phyloP scores from a whole-genome alignment of 30 jellyfish, hydroid and myxozoan genomes.

The Catostylus mosaicus region DNA sequence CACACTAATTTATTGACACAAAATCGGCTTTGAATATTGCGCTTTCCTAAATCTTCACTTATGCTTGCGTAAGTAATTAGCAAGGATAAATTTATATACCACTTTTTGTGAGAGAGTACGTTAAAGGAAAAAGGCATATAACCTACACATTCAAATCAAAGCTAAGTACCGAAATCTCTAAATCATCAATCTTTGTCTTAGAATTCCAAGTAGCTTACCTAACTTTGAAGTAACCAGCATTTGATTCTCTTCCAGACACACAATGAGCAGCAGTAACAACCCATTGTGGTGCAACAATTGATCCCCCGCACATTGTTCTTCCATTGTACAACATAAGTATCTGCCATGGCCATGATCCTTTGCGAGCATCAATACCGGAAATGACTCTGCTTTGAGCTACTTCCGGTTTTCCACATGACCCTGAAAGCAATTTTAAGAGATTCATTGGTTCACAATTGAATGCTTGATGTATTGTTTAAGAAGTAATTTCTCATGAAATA shows the following conservation, averaged over 20 bases:
- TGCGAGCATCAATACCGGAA: conserved; percentile 47
- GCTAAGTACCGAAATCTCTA: too few relatives aligned
- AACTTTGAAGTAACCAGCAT: conserved; percentile 56
- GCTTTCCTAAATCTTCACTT: neutral
- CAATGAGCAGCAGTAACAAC: conserved; percentile 82
- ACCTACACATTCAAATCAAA: too few relatives aligned
- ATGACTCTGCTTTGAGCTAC: conserved; percentile 65
- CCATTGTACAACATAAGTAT: conserved; percentile 68
- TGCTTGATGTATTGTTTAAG: neutral
- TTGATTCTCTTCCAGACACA: conserved; percentile 52
- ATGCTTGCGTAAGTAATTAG: neutral
- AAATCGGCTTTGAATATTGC: neutral
- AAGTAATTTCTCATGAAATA: neutral
- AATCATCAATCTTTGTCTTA: too few relatives aligned
- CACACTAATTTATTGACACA: too few relatives aligned
- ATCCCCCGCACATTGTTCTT: conserved; percentile 71
- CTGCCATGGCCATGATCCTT: conserved; percentile 85
- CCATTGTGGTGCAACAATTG: conserved; percentile 64
- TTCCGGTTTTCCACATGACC: conserved; percentile 70
- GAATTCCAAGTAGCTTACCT: neutral
- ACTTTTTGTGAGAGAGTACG: neutral
- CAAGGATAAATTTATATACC: neutral
- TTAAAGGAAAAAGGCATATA: neutral
- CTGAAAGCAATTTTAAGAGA: neutral
- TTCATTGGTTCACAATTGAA: neutral